phyloP scores from a whole-genome alignment of 2,888 invertebrate genomes.

The Prenolepis imparis region DNA sequence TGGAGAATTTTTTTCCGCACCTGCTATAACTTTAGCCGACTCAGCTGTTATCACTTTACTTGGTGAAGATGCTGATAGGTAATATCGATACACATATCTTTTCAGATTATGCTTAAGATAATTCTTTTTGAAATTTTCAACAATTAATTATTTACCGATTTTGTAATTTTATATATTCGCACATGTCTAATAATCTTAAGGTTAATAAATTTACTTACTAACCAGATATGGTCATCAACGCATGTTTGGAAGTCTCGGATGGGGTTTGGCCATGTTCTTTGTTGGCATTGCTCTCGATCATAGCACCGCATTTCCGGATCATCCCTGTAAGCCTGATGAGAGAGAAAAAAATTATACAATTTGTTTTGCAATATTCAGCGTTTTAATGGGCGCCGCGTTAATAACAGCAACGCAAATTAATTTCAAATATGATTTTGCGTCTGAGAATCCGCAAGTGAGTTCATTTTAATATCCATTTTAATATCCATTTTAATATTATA shows the following conservation, averaged over 20 bases:
- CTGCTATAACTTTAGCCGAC: conserved; percentile 97
- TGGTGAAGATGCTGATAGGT: conserved; percentile 94
- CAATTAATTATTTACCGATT: background rate
- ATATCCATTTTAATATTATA: background rate
- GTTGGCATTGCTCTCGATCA: conserved; percentile 98
- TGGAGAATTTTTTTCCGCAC: conserved; percentile 99
- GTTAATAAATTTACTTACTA: conserved; percentile 3
- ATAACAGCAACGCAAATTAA: conserved; percentile 95
- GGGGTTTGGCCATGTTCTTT: conserved; percentile 99
- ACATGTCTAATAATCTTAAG: background rate
- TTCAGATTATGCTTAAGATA: background rate
- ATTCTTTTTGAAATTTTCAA: background rate
- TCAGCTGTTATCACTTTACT: conserved; percentile 96
- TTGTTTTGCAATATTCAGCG: conserved; percentile 99
- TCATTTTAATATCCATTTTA: background rate
- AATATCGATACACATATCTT: conserved; percentile 39
- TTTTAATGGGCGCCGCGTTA: conserved; percentile 97
- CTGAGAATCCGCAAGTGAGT: conserved; percentile 80
- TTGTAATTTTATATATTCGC: too few relatives aligned
- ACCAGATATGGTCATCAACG: conserved; percentile 96
- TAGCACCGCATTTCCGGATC: conserved; percentile 97
- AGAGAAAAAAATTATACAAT: conserved; percentile 99
- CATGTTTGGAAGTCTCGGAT: conserved; percentile 99
- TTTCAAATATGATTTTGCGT: conserved; percentile 87
- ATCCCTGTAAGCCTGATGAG: conserved; percentile 95